Percentiles rank a stretch among this genome's conserved stretches.
Evolutionary conservation across 1,140 invertebrate species (phyloP).

Genomic region (Heliconius hermathena): DNA sequence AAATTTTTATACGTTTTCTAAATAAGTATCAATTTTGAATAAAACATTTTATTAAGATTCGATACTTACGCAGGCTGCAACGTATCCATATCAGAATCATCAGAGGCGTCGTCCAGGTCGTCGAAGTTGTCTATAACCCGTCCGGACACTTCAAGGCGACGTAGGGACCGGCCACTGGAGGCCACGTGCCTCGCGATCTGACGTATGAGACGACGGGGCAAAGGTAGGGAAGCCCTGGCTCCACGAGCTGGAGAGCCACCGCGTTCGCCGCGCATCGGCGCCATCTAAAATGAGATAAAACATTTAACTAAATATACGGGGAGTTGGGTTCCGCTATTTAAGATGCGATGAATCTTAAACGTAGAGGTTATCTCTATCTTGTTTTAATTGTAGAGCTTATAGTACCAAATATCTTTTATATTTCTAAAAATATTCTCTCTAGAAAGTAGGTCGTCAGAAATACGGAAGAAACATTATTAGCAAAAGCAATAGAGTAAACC

Average conservation of each 20-base stretch:
- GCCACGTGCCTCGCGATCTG: conserved; percentile 80
- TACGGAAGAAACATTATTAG: neutral
- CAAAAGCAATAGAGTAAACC: neutral
- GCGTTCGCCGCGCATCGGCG: conserved; percentile 78
- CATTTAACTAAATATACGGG: neutral
- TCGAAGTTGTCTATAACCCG: conserved; percentile 81
- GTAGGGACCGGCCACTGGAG: conserved; percentile 75
- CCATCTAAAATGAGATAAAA: conserved; percentile 56
- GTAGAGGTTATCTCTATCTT: neutral
- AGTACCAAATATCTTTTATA: neutral
- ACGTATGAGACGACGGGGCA: conserved; percentile 74
- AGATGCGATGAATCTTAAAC: neutral
- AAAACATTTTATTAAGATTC: too few species aligned
- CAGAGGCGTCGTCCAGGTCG: conserved; percentile 69
- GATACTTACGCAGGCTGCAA: conserved; percentile 68
- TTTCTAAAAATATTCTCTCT: neutral
- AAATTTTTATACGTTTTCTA: too few species aligned
- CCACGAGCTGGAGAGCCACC: conserved; percentile 73
- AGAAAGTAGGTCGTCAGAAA: neutral
- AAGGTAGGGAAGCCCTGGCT: conserved; percentile 70
- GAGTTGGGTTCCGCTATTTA: neutral
- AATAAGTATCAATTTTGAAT: too few species aligned
- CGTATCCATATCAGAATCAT: conserved; percentile 71
- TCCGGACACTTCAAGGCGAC: conserved; percentile 77
- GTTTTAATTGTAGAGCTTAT: neutral